Evolutionary conservation across 2,113 vertebrate species (phyloP), one percentile per base, ranked within the genome.

Genomic region (Lathamus discolor): DNA sequence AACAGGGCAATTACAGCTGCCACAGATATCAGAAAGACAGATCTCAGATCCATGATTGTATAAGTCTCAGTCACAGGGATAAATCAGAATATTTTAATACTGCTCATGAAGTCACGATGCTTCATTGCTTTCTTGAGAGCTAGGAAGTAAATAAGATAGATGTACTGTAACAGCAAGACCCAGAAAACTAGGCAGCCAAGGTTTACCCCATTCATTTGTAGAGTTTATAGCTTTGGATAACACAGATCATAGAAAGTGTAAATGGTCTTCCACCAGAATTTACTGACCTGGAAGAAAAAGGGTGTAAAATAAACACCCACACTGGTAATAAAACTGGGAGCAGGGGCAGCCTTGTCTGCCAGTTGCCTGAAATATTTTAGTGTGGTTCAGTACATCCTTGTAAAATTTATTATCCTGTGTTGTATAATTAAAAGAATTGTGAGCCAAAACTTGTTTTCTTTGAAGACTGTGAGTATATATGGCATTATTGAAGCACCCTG

Each of bases 281-380:
- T 96, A 97, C 90, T 96, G 86, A 96, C 89, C 92, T 97, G 93
- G 77, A 95, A 96, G 67, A 37, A 92, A 92, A 90, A 91, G 25
- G 27, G 70, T 94, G 77, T 80, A 55, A 92, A 95, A 91, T 87
- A 95, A 96, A 86, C 91, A 96, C 28, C 88, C 76, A 92, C 78
- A 64, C 43, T 69, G 46, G 73, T 72, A 96, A 94, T 96, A 97
- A 97, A 97, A 85, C n/a, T 70, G 41, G n/a, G n/a, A 95, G 24
- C 52, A 88, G 54, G 59, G 33, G 35, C 67, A 89, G n/a, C 37
- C 67, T 95, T 85, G 46, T 51, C 72, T 92, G 86, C 81, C 72
- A 78, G 63, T 82, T 64, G 57, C 48, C 46, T 86, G 88, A 93
- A 94, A 92, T 57, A 84, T 92, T 96, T 93, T 96, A 88, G 31